Percentiles rank a stretch among this genome's conserved stretches.
Conservation (phyloP, 2,113 vertebrate genomes). For the Lampris megalopsis region DNA sequence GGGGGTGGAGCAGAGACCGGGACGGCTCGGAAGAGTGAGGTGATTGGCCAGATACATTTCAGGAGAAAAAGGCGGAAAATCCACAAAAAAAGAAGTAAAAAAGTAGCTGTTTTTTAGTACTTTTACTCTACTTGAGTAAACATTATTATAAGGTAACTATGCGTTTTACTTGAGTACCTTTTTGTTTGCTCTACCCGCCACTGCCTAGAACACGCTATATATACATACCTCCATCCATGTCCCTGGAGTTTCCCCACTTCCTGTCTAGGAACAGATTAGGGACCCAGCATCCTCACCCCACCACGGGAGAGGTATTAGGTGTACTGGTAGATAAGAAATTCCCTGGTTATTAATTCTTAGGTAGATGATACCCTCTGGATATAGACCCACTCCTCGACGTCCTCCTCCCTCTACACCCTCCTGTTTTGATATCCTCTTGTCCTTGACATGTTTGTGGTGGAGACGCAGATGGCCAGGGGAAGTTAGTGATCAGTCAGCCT, state of each 20-base stretch:
- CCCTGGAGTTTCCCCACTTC: background rate
- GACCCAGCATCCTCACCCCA: background rate
- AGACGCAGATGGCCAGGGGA: constrained; percentile 21
- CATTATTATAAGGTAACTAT: too few species aligned
- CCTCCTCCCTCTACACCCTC: background rate
- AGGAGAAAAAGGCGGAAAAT: too few species aligned
- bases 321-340: constrained; percentile 44
- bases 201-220: background rate
- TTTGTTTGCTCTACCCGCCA: too few species aligned
- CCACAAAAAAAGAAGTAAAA: too few species aligned
- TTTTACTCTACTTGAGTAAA: too few species aligned
- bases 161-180: too few species aligned
- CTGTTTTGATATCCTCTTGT: constrained; percentile 39
- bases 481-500: constrained; percentile 53
- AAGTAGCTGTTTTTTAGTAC: too few species aligned
- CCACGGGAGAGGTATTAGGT: constrained; percentile 20
- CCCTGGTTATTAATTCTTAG: constrained; percentile 44
- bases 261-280: background rate
- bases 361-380: constrained; percentile 41
- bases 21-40: too few species aligned
- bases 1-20: too few species aligned
- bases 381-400: constrained; percentile 7
- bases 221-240: background rate
- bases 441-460: constrained; percentile 45
- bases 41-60: too few species aligned